Conservation (phyloP, 2,797 vertebrate genomes). For the Apogon talboti region DNA sequence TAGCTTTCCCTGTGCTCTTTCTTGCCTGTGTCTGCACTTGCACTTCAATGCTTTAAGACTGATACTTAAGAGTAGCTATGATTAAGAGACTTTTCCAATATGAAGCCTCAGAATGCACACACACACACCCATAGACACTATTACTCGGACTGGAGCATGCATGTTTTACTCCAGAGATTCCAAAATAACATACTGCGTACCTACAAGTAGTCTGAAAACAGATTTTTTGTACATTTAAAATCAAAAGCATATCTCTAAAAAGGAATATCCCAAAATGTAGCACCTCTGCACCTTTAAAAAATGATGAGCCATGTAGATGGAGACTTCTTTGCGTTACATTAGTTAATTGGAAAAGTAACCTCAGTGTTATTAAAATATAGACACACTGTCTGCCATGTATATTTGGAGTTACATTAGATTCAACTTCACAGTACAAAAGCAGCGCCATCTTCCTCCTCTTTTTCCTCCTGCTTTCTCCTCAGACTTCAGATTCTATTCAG, state of each 20-base stretch:
- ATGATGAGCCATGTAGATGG: constrained; percentile 2
- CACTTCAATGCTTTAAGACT: constrained; percentile 55
- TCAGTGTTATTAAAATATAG: not conserved
- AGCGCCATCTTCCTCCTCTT: constrained; percentile 5
- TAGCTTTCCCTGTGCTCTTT: constrained; percentile 52
- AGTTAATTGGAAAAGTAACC: constrained; percentile 1
- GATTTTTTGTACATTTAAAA: constrained; percentile 33
- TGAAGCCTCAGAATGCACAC: constrained; percentile 42
- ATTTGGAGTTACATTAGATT: not conserved
- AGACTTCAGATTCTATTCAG: constrained; percentile 8
- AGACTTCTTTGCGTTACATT: not conserved
- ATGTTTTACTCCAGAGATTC: constrained; percentile 40
- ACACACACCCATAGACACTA: constrained; percentile 16
- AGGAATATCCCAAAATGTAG: constrained; percentile 37
- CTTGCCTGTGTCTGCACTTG: constrained; percentile 59
- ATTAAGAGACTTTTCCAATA: constrained; percentile 48
- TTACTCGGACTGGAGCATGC: constrained; percentile 40
- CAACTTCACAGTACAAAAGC: constrained; percentile 1
- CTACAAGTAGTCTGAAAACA: constrained; percentile 25
- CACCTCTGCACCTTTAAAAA: constrained; percentile 37
- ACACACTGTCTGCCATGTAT: not conserved
- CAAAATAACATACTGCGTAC: constrained; percentile 24
- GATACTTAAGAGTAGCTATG: constrained; percentile 42
- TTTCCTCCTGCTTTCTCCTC: constrained; percentile 16
- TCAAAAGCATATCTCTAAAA: constrained; percentile 32